Conservation (phyloP, 1,140 invertebrate genomes). For the Bombus huntii region DNA sequence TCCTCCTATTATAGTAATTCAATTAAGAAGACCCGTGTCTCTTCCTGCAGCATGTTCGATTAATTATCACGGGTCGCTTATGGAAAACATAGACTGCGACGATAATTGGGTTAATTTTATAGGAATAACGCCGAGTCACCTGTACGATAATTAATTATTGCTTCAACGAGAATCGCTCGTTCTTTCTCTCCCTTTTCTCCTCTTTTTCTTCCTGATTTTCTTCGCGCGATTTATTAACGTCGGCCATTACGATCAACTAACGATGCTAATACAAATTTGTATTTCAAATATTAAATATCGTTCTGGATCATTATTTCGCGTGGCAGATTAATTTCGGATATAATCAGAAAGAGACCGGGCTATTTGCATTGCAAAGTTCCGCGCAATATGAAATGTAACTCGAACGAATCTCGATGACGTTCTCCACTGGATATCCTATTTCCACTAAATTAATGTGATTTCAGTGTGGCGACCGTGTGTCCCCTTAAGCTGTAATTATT, state of each 20-base stretch:
- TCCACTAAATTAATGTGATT: constrained; percentile 14
- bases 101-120: constrained; percentile 39
- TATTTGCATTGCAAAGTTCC: constrained; percentile 41
- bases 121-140: constrained; percentile 5
- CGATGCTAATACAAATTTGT: constrained; percentile 18
- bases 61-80: constrained; percentile 18
- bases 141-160: constrained; percentile 42
- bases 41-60: neutral
- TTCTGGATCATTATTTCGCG: constrained; percentile 29
- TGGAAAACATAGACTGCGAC: constrained; percentile 13
- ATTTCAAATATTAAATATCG: constrained; percentile 37
- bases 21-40: neutral
- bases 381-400: constrained; percentile 10
- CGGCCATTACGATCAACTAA: neutral
- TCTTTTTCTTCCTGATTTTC: neutral
- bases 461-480: neutral
- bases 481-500: neutral
- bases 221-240: constrained; percentile 22
- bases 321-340: constrained; percentile 1
- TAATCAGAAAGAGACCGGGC: neutral
- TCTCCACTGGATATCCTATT: neutral
- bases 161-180: neutral
- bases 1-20: neutral
- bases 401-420: constrained; percentile 11
- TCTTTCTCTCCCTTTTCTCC: too few relatives aligned